Conservation (phyloP, 2,113 vertebrate species). For the Tursiops truncatus region DNA sequence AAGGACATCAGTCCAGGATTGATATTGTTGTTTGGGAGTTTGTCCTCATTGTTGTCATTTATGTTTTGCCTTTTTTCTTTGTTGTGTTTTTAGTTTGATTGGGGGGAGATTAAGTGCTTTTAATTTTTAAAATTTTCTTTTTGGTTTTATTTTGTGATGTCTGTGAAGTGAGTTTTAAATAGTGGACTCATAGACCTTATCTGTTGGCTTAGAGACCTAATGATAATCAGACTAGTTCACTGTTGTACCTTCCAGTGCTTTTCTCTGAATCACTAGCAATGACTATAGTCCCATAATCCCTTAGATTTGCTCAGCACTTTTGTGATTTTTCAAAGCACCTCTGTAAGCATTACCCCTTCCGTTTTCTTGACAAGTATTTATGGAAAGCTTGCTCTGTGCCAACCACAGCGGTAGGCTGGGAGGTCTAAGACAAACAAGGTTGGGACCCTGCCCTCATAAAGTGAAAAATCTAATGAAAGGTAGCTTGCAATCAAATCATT, state of each 20-base stretch:
- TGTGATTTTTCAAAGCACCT: not conserved
- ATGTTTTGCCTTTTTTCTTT: not conserved
- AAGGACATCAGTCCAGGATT: not conserved
- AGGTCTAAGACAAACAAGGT: not conserved
- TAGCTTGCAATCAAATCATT: not conserved
- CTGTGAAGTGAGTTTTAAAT: not conserved
- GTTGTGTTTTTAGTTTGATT: conserved; percentile 3
- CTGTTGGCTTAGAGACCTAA: not conserved
- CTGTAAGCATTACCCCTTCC: not conserved
- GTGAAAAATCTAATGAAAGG: not conserved
- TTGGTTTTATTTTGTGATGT: not conserved
- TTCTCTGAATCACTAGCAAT: not conserved
- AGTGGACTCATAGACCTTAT: not conserved
- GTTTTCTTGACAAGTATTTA: not conserved
- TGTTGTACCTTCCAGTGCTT: not conserved
- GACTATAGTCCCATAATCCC: not conserved
- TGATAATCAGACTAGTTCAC: not conserved
- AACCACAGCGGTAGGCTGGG: not conserved
- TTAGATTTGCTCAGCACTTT: not conserved
- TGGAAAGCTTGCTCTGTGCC: not conserved
- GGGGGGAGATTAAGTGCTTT: not conserved
- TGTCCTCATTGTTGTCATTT: not conserved
- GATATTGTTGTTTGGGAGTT: not conserved
- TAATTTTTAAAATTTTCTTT: not conserved
- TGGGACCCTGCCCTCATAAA: not conserved